A percentile compares a stretch with the other conserved stretches of the same genome.
Evolutionary conservation across 1,140 invertebrate species (phyloP).

Genomic region (Aleiodes sp.): DNA sequence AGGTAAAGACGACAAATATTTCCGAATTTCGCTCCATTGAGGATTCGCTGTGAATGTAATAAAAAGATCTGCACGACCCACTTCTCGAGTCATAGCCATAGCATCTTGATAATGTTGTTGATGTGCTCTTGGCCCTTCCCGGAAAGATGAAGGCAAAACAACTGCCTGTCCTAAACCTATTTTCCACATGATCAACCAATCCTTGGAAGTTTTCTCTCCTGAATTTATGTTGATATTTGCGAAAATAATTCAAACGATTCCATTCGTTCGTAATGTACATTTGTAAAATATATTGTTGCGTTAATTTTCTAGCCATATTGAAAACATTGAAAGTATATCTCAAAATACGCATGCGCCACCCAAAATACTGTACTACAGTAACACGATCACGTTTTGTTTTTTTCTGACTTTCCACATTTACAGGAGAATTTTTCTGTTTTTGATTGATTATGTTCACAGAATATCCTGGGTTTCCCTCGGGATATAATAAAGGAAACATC

Average conservation of each 20-base stretch:
- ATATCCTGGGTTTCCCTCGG: neutral
- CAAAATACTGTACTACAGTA: neutral
- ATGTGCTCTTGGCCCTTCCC: neutral
- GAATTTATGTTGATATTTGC: neutral
- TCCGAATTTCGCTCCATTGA: constrained; percentile 30
- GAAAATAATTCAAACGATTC: neutral
- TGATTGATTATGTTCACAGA: neutral
- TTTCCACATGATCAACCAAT: neutral
- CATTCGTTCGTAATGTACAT: neutral
- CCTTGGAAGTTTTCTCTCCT: neutral
- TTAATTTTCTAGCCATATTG: neutral
- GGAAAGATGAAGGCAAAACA: neutral
- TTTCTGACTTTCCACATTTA: too few species aligned
- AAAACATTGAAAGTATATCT: neutral
- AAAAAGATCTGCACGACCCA: neutral
- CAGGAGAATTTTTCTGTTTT: neutral
- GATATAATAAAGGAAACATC: neutral
- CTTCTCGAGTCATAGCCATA: neutral
- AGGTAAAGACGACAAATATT: constrained; percentile 22
- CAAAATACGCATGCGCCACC: neutral
- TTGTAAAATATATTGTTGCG: neutral
- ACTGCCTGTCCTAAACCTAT: neutral
- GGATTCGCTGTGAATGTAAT: neutral
- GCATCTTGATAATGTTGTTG: neutral
- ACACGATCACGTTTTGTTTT: too few species aligned